Conservation (phyloP, 2,888 invertebrate genomes). For the Dryococelus australis region DNA sequence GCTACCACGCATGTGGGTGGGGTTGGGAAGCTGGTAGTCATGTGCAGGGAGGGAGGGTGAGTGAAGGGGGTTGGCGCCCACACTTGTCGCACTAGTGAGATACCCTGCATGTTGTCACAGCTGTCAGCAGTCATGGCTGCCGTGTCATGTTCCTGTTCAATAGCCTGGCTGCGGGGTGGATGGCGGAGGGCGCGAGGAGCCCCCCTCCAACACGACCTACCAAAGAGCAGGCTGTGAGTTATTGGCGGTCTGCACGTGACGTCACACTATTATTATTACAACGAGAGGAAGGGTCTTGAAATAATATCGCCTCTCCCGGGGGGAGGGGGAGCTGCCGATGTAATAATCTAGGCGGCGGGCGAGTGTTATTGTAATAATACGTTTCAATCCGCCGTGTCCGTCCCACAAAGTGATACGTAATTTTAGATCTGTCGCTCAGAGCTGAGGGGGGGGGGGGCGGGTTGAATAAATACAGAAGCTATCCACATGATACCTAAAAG, state of each 20-base stretch:
- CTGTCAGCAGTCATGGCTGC: not conserved
- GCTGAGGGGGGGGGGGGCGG: no score
- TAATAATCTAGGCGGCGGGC: not conserved
- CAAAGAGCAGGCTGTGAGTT: not conserved
- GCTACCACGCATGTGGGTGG: not conserved
- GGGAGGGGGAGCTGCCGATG: not conserved
- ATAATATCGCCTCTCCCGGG: not conserved
- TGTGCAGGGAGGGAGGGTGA: no score
- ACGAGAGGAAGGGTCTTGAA: not conserved
- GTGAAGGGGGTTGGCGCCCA: not conserved
- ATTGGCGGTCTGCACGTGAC: not conserved
- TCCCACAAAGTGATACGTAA: not conserved
- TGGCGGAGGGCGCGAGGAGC: no score
- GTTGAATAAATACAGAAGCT: no score
- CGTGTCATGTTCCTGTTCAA: conserved; percentile 16
- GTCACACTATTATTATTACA: conserved; percentile 1
- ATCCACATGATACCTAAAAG: no score
- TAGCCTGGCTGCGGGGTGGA: not conserved
- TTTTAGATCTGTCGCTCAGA: no score
- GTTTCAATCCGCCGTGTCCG: not conserved
- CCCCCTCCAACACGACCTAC: no score
- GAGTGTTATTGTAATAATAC: not conserved
- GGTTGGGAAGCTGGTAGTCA: no score
- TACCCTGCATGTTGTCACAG: not conserved
- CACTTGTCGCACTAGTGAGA: conserved; percentile 1